A percentile compares a stretch with the other conserved stretches of the same genome.
Conservation (phyloP, 2,888 invertebrate species). For the Ferrisia virgata region DNA sequence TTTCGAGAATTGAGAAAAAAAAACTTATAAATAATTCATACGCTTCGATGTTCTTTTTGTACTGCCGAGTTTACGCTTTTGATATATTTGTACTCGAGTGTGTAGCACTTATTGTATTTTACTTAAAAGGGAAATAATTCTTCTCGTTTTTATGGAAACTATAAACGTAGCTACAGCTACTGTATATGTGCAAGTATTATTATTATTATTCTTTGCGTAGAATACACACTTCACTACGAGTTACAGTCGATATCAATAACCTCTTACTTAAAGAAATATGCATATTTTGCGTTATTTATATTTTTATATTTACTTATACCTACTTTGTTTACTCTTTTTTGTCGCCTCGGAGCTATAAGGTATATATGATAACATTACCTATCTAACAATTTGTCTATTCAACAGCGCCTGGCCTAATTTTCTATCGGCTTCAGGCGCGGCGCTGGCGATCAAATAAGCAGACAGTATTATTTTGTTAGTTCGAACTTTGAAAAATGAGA, state of each 20-base stretch:
- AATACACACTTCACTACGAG: neutral
- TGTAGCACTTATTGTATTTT: neutral
- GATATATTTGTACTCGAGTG: neutral
- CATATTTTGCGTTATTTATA: neutral
- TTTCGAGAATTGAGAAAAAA: neutral
- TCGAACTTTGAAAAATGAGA: neutral
- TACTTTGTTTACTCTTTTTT: neutral
- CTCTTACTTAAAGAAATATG: neutral
- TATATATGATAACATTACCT: no score
- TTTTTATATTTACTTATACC: neutral
- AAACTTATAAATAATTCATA: constrained; percentile 7
- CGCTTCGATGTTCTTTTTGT: neutral
- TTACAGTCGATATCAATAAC: neutral
- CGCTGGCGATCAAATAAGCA: no score
- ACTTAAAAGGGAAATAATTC: neutral
- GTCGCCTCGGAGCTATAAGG: neutral
- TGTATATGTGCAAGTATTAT: no score
- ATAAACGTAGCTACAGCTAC: neutral
- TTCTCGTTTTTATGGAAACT: neutral
- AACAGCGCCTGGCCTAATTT: neutral
- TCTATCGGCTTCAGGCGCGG: neutral
- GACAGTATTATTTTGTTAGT: neutral
- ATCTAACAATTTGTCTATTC: no score
- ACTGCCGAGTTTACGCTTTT: neutral
- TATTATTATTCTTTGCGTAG: neutral